Evolutionary conservation across 2,888 invertebrate genomes (phyloP).

Genomic region (Ochropleura plecta): DNA sequence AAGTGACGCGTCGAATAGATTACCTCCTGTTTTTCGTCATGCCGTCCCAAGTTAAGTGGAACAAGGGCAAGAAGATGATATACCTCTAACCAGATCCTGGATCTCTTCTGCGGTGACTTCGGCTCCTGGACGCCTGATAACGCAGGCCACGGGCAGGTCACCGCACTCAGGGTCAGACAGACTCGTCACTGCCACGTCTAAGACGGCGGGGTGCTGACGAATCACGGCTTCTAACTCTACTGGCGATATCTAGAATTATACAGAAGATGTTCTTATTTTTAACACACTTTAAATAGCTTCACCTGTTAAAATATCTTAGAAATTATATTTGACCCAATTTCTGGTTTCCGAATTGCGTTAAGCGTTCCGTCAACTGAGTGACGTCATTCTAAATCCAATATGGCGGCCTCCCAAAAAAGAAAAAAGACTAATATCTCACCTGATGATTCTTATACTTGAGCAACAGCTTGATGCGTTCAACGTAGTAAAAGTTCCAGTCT

Average conservation of each 20-base stretch:
- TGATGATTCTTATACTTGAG: constrained; percentile 88
- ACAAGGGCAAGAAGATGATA: constrained; percentile 14
- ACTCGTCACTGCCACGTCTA: constrained; percentile 73
- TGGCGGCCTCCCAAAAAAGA: neutral
- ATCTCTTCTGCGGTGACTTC: constrained; percentile 73
- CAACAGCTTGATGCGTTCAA: constrained; percentile 89
- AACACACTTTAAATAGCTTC: no score
- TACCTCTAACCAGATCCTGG: constrained; percentile 79
- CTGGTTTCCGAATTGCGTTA: no score
- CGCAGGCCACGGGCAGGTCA: constrained; percentile 78
- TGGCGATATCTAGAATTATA: constrained; percentile 70
- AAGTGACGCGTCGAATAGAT: no score
- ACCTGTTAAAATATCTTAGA: no score
- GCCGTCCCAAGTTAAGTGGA: neutral
- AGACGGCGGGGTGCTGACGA: constrained; percentile 16
- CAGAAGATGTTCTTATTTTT: neutral
- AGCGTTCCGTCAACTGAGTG: no score
- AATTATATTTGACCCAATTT: no score
- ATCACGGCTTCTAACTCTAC: constrained; percentile 18
- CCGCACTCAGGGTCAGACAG: constrained; percentile 73
- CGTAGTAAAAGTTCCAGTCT: constrained; percentile 84
- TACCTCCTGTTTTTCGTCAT: no score
- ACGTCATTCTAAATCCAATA: no score
- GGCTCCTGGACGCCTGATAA: constrained; percentile 65
- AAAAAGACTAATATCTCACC: constrained; percentile 69